Base-by-base conservation (phyloP, 2,888 invertebrate genomes). In the Mimachlamys varia region DNA sequence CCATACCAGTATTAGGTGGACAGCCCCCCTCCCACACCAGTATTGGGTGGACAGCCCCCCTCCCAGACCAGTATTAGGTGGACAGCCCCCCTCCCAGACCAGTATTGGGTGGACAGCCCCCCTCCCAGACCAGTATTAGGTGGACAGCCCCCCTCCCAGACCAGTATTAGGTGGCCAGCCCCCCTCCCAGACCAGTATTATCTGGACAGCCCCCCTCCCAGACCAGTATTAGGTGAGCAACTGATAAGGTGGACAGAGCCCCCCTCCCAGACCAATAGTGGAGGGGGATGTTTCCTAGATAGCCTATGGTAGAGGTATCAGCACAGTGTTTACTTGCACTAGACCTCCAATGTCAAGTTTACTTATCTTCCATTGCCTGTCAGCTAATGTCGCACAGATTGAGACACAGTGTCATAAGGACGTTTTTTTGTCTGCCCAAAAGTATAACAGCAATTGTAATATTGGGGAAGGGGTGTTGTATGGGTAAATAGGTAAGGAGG, bases 291-390 rank as follows among this genome's bases (percentile, higher is more conserved):
- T 44, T 3, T 44, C 44, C 44, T 44, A 7, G 22, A n/a, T 58
- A 58, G 3, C 58, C 58, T 58, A n/a, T n/a, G 58, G 58, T 19
- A 10, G 76, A 33, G 10, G 4, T 76, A 76, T 76, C 76, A 22
- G 0, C 7, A 76, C 27, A 7, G 76, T 76, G 76, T 76, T 76
- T 76, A 76, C 76, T 33, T 76, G 33, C 27, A 7, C 76, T 7
- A 33, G 33, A 76, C 27, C 76, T 7, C 76, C 76, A 76, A 76
- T 76, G 76, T 76, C 76, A 76, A 33, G 76, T 76, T 76, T 76
- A 76, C 76, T 15, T 27, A 33, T 76, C 76, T 27, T 0, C 15
- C 76, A 76, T 76, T 33, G 33, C 76, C 76, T 27, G 27, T 76
- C 76, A 76, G 33, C 12, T 33, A n/a, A n/a, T 33, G 13, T 33